These are phyloP conservation scores for Wasmannia auropunctata DNA, from an alignment of 1,140 invertebrate species.

Conservation along the genomic window DNA sequence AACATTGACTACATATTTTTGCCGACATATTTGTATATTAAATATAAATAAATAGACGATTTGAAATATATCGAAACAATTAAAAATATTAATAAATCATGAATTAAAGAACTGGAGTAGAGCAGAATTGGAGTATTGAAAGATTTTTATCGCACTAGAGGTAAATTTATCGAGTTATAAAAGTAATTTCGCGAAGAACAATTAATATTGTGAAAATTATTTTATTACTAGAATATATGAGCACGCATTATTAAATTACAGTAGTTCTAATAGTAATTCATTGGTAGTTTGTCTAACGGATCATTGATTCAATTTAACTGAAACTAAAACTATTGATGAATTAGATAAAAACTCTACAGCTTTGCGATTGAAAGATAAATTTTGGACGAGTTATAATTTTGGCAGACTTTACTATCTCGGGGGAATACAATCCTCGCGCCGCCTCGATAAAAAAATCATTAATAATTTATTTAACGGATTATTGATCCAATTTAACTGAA, in stretches of 20 bases:
- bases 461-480: background rate
- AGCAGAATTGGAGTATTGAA: background rate
- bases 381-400: background rate
- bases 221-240: background rate
- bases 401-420: background rate
- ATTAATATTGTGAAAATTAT: background rate
- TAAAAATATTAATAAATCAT: background rate
- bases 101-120: no score
- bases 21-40: background rate
- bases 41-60: background rate
- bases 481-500: background rate
- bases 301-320: background rate
- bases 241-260: background rate
- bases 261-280: background rate
- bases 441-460: constrained; percentile 16
- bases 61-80: background rate
- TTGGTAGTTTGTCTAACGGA: background rate
- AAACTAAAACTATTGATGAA: background rate
- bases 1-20: background rate
- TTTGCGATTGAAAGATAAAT: background rate
- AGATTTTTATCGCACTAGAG: background rate
- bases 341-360: background rate
- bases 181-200: background rate
- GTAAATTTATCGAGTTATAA: background rate
- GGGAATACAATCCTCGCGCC: constrained; percentile 1